Conservation (phyloP, 2,797 vertebrate species). For the Calcarius lapponicus region DNA sequence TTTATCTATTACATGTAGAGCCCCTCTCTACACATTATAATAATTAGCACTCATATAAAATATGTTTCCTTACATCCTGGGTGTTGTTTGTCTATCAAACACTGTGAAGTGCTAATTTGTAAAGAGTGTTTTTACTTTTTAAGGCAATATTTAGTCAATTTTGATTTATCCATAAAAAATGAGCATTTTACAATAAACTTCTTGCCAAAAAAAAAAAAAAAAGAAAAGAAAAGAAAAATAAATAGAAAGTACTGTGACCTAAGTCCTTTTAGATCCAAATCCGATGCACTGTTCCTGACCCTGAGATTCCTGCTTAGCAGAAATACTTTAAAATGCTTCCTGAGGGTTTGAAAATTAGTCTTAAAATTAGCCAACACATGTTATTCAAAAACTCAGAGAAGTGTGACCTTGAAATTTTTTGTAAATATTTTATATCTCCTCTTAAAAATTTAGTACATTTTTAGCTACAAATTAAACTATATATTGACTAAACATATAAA, state of each 20-base stretch:
- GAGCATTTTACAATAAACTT: neutral
- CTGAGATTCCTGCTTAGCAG: neutral
- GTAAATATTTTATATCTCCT: neutral
- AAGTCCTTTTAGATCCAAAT: neutral
- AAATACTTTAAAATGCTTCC: neutral
- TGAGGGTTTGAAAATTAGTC: neutral
- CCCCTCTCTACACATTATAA: neutral
- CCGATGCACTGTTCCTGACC: neutral
- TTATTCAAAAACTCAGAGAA: neutral
- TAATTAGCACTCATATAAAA: neutral
- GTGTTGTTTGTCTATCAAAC: neutral
- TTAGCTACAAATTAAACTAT: neutral
- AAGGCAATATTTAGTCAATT: neutral
- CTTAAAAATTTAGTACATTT: neutral
- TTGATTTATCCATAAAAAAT: neutral
- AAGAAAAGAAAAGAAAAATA: accelerated
- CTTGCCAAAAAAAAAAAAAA: neutral
- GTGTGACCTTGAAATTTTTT: neutral
- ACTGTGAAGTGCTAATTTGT: neutral
- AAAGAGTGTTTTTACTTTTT: neutral
- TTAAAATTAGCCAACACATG: neutral
- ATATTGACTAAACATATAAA: neutral
- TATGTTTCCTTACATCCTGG: neutral
- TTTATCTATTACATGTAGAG: neutral
- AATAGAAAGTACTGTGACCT: neutral